These are phyloP conservation scores for Catharus bicknelli DNA, from an alignment of 2,113 vertebrate species.

Conservation along the genomic window DNA sequence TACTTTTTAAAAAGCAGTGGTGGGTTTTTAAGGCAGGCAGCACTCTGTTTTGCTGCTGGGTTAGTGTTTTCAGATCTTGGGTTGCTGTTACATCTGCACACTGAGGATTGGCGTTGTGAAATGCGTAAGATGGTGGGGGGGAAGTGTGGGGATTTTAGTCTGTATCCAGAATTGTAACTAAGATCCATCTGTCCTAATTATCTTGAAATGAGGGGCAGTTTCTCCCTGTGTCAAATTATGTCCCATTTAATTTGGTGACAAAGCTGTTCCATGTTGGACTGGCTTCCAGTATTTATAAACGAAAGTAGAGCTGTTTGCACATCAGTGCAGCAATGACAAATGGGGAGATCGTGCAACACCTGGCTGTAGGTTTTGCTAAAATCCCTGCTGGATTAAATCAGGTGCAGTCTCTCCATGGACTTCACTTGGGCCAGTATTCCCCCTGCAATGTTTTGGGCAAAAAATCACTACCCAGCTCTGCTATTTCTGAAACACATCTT, in stretches of 20 bases:
- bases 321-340: background rate
- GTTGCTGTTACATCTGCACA: background rate
- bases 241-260: background rate
- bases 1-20: background rate
- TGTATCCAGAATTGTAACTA: background rate
- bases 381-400: background rate
- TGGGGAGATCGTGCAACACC: background rate
- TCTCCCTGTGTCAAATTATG: background rate
- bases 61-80: background rate
- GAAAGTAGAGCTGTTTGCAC: background rate
- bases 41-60: background rate
- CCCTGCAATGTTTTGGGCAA: background rate
- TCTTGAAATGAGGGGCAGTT: background rate
- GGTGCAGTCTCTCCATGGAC: background rate
- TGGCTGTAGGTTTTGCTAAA: background rate
- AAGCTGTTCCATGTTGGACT: background rate
- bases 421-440: background rate
- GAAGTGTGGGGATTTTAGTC: background rate
- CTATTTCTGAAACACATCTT: background rate
- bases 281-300: background rate
- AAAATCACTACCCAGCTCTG: background rate
- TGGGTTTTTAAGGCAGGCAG: background rate
- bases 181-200: slow-evolving; percentile 4
- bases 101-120: background rate
- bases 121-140: rapidly evolving